Evolutionary conservation across 1,140 invertebrate species (phyloP).

Genomic region (Pseudomyrmex flavicornis): DNA sequence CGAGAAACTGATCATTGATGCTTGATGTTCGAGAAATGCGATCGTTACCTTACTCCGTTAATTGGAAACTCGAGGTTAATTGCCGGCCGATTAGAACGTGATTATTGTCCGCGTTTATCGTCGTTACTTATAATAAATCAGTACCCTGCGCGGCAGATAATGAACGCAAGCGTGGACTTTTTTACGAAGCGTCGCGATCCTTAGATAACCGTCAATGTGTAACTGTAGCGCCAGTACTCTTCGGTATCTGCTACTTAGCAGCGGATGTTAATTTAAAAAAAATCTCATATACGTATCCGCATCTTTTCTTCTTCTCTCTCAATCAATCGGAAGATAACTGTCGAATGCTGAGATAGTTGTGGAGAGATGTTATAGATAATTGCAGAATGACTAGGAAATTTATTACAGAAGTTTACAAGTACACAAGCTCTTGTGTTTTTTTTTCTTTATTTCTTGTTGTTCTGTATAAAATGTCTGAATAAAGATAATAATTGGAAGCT

Average conservation of each 20-base stretch:
- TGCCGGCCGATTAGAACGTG: slow-evolving; percentile 71
- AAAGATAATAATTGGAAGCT: no score
- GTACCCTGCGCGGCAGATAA: slow-evolving; percentile 29
- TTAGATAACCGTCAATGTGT: slow-evolving; percentile 9
- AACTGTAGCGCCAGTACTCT: slow-evolving; percentile 5
- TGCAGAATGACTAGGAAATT: neutral
- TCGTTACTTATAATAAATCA: slow-evolving; percentile 60
- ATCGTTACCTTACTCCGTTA: slow-evolving; percentile 62
- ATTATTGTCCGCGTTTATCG: slow-evolving; percentile 59
- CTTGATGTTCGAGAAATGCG: slow-evolving; percentile 12
- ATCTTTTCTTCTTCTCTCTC: no score
- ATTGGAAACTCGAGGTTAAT: slow-evolving; percentile 78
- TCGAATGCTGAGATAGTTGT: neutral
- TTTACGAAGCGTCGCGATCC: slow-evolving; percentile 6
- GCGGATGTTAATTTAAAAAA: neutral
- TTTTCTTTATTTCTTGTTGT: no score
- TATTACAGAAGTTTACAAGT: neutral
- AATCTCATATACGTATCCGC: no score
- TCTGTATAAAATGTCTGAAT: no score
- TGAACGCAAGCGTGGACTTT: neutral
- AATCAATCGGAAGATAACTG: neutral
- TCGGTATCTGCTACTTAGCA: neutral
- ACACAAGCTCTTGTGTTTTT: neutral
- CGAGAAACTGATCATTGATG: slow-evolving; percentile 13
- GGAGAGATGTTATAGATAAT: neutral